A percentile compares a stretch with the other conserved stretches of the same genome.
Evolutionary conservation across 1,140 invertebrate genomes (phyloP).

Genomic region (Rhysida immarginata): DNA sequence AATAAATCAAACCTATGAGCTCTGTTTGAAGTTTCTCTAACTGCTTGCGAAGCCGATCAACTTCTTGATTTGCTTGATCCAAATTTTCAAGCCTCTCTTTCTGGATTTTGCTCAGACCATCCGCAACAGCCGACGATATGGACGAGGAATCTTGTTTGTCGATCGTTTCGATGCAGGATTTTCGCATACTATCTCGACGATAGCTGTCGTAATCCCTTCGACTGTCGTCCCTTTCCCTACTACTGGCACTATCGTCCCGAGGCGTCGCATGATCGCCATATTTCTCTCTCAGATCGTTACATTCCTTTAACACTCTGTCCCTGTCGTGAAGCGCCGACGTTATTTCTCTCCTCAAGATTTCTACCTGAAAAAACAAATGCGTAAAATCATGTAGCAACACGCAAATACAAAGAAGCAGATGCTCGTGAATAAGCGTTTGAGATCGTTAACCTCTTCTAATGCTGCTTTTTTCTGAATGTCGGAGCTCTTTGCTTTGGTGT

Average conservation of each 20-base stretch:
- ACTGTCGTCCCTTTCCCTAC: constrained; percentile 21
- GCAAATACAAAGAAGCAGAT: no score
- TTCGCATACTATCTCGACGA: constrained; percentile 18
- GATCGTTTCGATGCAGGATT: constrained; percentile 24
- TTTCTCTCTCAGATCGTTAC: constrained; percentile 59
- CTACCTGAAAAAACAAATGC: constrained; percentile 39
- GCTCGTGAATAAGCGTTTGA: no score
- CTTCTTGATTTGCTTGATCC: constrained; percentile 65
- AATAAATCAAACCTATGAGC: neutral
- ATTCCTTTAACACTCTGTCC: constrained; percentile 69
- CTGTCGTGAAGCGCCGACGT: constrained; percentile 63
- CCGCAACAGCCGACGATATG: constrained; percentile 23
- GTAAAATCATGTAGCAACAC: no score
- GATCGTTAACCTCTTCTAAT: constrained; percentile 55
- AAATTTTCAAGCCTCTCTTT: constrained; percentile 57
- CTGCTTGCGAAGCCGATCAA: constrained; percentile 68
- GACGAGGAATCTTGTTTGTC: constrained; percentile 23
- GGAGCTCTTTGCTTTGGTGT: constrained; percentile 59
- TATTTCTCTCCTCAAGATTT: constrained; percentile 65
- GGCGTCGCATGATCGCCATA: constrained; percentile 46
- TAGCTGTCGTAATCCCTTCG: constrained; percentile 20
- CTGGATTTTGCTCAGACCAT: constrained; percentile 32
- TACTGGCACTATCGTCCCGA: constrained; percentile 20
- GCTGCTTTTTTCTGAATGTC: constrained; percentile 66
- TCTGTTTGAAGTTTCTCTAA: constrained; percentile 70